A percentile compares a stretch with the other conserved stretches of the same genome.
Evolutionary conservation across 2,888 invertebrate species (phyloP).

Genomic region (Slavum lentiscoides): DNA sequence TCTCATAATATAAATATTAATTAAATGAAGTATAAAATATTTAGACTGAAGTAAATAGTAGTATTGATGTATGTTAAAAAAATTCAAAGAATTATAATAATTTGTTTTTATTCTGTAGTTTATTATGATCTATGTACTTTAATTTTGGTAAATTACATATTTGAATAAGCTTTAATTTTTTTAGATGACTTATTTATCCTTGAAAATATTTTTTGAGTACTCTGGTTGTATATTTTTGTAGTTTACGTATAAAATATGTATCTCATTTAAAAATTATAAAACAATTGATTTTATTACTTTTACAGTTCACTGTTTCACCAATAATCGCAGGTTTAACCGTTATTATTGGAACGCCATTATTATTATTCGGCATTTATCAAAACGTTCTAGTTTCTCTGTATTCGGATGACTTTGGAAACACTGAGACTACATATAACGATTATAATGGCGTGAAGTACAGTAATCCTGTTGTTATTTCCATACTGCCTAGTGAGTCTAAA

Average conservation of each 20-base stretch:
- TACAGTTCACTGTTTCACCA: constrained; percentile 65
- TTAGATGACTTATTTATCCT: no score
- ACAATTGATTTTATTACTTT: constrained; percentile 51
- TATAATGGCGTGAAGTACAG: constrained; percentile 65
- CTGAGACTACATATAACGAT: constrained; percentile 65
- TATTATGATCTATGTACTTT: no score
- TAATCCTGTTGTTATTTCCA: constrained; percentile 32
- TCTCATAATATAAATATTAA: no score
- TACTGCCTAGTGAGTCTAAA: constrained; percentile 6
- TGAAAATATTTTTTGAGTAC: neutral
- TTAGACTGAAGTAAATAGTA: no score
- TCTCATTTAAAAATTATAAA: neutral
- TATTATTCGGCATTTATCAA: constrained; percentile 87
- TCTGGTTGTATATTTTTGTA: neutral
- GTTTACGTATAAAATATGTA: neutral
- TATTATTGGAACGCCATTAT: constrained; percentile 82
- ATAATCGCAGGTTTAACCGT: constrained; percentile 67
- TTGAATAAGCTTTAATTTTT: no score
- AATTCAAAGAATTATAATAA: no score
- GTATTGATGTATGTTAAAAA: no score
- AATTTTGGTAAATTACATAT: no score
- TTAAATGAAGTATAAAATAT: no score
- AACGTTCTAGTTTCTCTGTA: constrained; percentile 87
- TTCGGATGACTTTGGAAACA: constrained; percentile 81
- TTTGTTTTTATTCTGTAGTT: no score